Evolutionary conservation across 1,140 invertebrate species (phyloP).

Genomic region (Papilio aristodemus): DNA sequence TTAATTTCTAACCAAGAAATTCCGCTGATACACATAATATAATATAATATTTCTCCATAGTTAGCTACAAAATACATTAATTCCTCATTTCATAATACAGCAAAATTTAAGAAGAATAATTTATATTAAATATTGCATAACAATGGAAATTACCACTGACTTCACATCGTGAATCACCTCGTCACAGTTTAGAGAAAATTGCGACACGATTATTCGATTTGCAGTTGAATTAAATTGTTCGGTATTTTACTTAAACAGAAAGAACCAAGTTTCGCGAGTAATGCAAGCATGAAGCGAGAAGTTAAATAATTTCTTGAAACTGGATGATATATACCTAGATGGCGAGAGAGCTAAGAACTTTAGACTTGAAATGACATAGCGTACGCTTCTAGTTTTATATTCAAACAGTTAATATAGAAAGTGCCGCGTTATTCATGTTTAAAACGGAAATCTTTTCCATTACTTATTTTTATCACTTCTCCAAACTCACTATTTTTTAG

Average conservation of each 20-base stretch:
- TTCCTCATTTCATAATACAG: neutral
- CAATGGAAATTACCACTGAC: neutral
- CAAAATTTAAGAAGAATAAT: neutral
- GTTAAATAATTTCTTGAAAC: slow-evolving; percentile 16
- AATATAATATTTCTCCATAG: too few relatives aligned
- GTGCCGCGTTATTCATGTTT: neutral
- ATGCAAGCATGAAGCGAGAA: slow-evolving; percentile 16
- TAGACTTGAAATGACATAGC: slow-evolving; percentile 12
- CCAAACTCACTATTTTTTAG: too few relatives aligned
- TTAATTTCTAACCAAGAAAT: too few relatives aligned
- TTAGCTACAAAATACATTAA: too few relatives aligned
- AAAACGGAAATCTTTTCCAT: neutral
- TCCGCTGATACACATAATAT: too few relatives aligned
- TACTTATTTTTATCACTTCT: too few relatives aligned
- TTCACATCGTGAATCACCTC: too few relatives aligned
- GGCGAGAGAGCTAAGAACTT: slow-evolving; percentile 9
- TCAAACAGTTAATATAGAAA: slow-evolving; percentile 13
- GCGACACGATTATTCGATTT: slow-evolving; percentile 11
- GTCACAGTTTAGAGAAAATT: slow-evolving; percentile 6
- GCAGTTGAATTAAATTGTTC: slow-evolving; percentile 9
- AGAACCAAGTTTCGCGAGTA: slow-evolving; percentile 1
- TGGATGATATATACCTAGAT: slow-evolving; percentile 2
- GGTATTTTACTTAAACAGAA: neutral
- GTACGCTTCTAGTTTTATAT: slow-evolving; percentile 7
- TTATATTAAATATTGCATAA: neutral